Conservation (phyloP, 2,888 invertebrate species). For the Rotaria magnacalcarata region DNA sequence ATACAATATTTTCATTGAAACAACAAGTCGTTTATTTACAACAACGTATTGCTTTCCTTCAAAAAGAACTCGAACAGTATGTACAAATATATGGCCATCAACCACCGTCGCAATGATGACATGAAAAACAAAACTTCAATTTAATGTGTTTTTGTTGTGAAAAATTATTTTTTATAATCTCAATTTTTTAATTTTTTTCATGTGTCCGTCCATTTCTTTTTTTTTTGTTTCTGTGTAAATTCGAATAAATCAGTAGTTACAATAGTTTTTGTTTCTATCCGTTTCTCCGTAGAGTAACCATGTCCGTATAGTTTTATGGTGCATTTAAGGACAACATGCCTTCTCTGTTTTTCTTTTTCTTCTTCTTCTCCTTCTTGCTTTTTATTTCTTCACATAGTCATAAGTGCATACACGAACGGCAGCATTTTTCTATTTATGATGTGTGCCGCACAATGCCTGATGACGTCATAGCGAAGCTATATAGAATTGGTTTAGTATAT, state of each 20-base stretch:
- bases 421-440: neutral
- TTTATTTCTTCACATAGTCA: neutral
- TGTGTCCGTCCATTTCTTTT: no score
- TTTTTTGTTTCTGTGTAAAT: neutral
- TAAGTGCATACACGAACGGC: neutral
- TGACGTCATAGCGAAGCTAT: no score
- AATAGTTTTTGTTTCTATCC: neutral
- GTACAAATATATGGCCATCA: neutral
- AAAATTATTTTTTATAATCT: no score
- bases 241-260: no score
- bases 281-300: neutral
- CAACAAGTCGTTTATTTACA: constrained; percentile 31
- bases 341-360: neutral
- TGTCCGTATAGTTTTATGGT: neutral
- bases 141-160: neutral
- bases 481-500: neutral
- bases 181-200: no score
- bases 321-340: neutral
- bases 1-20: constrained; percentile 21
- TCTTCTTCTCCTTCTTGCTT: neutral
- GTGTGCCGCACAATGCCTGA: neutral
- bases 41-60: constrained; percentile 29
- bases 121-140: neutral
- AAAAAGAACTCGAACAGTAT: constrained; percentile 26
- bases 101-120: no score